Base-by-base conservation (phyloP, 2,113 vertebrate species). In the Spermophilus dauricus region DNA sequence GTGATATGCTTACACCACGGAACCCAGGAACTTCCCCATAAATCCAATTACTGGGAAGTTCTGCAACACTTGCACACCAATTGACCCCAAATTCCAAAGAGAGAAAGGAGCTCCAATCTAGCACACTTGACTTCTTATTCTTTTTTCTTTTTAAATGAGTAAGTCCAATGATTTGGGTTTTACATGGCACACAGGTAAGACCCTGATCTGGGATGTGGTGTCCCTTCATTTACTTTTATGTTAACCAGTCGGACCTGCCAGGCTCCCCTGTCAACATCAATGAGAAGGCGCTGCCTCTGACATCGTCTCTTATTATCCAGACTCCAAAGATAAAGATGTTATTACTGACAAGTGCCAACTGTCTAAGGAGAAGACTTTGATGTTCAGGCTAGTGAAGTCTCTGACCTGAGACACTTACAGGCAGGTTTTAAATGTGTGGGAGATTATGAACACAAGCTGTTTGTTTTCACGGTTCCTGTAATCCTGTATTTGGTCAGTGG, bases 271-370 rank as follows among this genome's bases (percentile, higher is more conserved):
- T 17, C 51, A 30, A 24, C 28, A 61, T 70, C 86, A 39, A 4
- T 70, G 75, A 58, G 77, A 72, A 85, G 45, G 56, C 1, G 63
- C 24, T 0, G 37, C 34, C 86, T 84, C 75, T 92, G 93, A 69
- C 22, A 83, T 39, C 30, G 84, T 87, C 95, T 93, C 73, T 78
- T 70, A 91, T 78, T 76, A 91, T 39, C 45, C 70, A 81, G 56
- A 58, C 32, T 67, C 77, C 80, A 84, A 53, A 94, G 28, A 58
- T 0, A 94, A 84, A 72, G 56, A 16, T 28, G 16, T 77, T 85
- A 83, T 92, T 73, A 56, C 51, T 14, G 53, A 89, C 65, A 73
- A 86, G 75, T 56, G 39, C 34, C 89, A 85, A 1, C 39, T 22
- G 8, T 58, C 56, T 45, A 18, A 75, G 61, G 48, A 89, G 95